Conservation (phyloP, 2,888 invertebrate genomes). For the Criorhina ranunculi region DNA sequence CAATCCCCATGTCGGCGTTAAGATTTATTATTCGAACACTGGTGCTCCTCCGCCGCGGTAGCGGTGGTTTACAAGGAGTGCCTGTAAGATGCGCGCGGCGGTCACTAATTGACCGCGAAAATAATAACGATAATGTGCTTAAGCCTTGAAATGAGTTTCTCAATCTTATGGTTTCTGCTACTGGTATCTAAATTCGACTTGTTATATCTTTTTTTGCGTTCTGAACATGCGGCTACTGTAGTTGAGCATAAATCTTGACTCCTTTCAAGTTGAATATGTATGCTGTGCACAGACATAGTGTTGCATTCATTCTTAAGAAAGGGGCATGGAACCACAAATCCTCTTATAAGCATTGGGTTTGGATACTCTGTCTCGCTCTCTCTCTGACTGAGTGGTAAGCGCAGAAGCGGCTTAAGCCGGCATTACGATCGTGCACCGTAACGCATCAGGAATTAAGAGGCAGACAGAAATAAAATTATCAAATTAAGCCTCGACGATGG, state of each 20-base stretch:
- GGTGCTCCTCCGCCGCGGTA: slow-evolving; percentile 4
- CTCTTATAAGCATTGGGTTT: slow-evolving; percentile 53
- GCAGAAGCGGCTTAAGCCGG: slow-evolving; percentile 57
- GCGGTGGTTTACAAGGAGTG: not conserved
- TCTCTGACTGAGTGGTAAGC: slow-evolving; percentile 7
- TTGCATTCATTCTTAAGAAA: slow-evolving; percentile 39
- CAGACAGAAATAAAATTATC: slow-evolving; percentile 63
- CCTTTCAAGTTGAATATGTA: slow-evolving; percentile 48
- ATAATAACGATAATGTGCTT: slow-evolving; percentile 76
- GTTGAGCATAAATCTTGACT: slow-evolving; percentile 52
- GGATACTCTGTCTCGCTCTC: slow-evolving; percentile 17
- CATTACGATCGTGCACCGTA: slow-evolving; percentile 56
- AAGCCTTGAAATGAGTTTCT: slow-evolving; percentile 76
- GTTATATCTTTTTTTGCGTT: slow-evolving; percentile 17
- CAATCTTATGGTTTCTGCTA: slow-evolving; percentile 73
- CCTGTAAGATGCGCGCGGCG: slow-evolving; percentile 62
- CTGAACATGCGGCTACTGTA: slow-evolving; percentile 47
- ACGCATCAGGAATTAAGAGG: slow-evolving; percentile 53
- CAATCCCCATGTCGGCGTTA: slow-evolving; percentile 67
- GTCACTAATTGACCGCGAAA: slow-evolving; percentile 77
- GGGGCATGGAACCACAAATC: slow-evolving; percentile 53
- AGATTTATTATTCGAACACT: slow-evolving; percentile 68
- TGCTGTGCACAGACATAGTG: slow-evolving; percentile 30
- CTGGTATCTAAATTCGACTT: slow-evolving; percentile 71
- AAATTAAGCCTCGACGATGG: slow-evolving; percentile 57